Evolutionary conservation across 2,888 invertebrate genomes (phyloP), one percentile per base, ranked within the genome.

Genomic region (Dromius quadrimaculatus): DNA sequence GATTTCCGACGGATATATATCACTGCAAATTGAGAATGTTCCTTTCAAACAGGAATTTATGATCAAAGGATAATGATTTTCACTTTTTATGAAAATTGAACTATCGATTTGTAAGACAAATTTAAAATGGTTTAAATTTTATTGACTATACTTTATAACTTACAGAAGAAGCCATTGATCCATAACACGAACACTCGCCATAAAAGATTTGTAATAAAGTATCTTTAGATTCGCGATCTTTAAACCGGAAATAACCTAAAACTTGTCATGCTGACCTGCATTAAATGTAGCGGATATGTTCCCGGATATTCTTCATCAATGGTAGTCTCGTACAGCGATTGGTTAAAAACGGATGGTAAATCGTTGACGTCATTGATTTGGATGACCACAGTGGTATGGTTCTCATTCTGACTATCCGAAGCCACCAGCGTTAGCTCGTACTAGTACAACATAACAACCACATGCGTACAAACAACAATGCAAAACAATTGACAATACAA

Each of bases 321-420:
- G 74, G 88, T 87, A 59, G 90, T 88, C 79, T 88, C 83, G 85
- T 93, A 94, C 70, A 88, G 82, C 75, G 89, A 87, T 80, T 89
- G 86, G 74, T 89, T 87, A 84, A 93, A 93, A 76, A 87, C 88
- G 23, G 96, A 96, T 64, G 95, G 92, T 78, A 95, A 87, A 84
- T 96, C 96, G 85, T 95, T 95, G 80, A 93, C 92, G 84, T 95
- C 94, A 77, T 91, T 89, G 76, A 94, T 88, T 80, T 90, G 88
- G 78, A 95, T 90, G 78, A 92, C 88, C 76, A 95, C 92, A 72
- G 88, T 89, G 76, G 94, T 94, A 77, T 89, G 89, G 86, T 92
- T 93, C 85, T 95, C 95, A 87, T 93, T 93, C 83, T 92, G 88
- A 81, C 94, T 93, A 85, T 94, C 93, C 74, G 95, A 94, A 73